Evolutionary conservation across 2,888 invertebrate species (phyloP).

Genomic region (Drosophila neonasuta): DNA sequence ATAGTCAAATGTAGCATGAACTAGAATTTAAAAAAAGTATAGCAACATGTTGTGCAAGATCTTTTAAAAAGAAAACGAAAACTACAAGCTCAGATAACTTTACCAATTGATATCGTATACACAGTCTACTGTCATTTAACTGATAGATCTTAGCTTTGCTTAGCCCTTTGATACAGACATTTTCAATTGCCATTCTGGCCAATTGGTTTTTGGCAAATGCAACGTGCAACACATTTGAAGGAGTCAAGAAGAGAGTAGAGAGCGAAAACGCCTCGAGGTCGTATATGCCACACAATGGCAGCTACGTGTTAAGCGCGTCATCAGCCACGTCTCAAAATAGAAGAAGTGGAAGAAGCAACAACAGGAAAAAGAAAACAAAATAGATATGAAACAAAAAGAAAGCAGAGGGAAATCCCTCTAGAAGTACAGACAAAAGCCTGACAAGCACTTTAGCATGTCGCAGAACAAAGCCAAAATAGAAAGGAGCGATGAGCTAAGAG

Average conservation of each 20-base stretch:
- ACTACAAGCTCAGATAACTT: neutral
- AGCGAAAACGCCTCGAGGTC: constrained; percentile 59
- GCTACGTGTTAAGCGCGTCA: constrained; percentile 76
- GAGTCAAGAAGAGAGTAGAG: neutral
- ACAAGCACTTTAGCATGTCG: constrained; percentile 78
- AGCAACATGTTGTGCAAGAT: no score
- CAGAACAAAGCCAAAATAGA: constrained; percentile 62
- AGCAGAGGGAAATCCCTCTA: constrained; percentile 28
- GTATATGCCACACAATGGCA: constrained; percentile 69
- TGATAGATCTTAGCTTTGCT: constrained; percentile 7
- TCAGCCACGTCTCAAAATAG: constrained; percentile 51
- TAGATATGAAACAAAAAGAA: constrained; percentile 19
- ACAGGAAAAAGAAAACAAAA: constrained; percentile 23
- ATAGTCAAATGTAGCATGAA: no score
- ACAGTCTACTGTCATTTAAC: neutral
- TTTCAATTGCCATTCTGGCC: constrained; percentile 48
- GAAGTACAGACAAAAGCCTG: constrained; percentile 65
- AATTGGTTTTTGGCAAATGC: constrained; percentile 55
- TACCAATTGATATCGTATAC: neutral
- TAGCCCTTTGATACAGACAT: neutral
- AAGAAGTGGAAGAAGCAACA: neutral
- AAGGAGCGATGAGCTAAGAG: constrained; percentile 7
- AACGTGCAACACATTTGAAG: constrained; percentile 37
- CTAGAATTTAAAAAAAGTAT: no score
- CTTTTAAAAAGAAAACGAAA: no score